A percentile compares a stretch with the other conserved stretches of the same genome.
Evolutionary conservation across 2,113 vertebrate genomes (phyloP).

Genomic region (Lasiurus borealis): DNA sequence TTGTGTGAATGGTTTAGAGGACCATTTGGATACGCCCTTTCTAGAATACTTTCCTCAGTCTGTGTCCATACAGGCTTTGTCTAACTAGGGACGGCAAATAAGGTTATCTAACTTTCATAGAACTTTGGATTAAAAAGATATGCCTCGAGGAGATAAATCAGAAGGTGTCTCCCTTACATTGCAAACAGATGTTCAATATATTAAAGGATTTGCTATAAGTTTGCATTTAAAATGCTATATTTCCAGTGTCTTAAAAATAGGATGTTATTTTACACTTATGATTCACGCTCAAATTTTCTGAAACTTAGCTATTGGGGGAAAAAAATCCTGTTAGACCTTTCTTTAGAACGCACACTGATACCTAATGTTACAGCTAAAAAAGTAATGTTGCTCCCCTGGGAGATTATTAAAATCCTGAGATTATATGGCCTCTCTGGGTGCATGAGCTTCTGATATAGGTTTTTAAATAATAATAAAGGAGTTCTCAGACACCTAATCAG

Average conservation of each 20-base stretch:
- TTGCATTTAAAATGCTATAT: not conserved
- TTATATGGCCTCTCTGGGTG: not conserved
- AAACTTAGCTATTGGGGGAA: not conserved
- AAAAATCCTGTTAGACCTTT: not conserved
- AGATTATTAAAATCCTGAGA: slow-evolving; percentile 36
- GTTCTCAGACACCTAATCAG: not conserved
- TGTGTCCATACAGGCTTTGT: no score
- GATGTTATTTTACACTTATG: not conserved
- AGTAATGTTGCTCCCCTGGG: not conserved
- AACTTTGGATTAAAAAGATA: not conserved
- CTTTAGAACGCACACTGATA: not conserved
- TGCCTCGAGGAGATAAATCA: not conserved
- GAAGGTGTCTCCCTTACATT: not conserved
- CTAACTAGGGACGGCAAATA: not conserved
- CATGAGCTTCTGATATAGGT: not conserved
- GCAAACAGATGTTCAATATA: not conserved
- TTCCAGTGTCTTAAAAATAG: not conserved
- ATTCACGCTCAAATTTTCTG: not conserved
- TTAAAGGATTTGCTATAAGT: not conserved
- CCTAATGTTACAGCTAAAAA: not conserved
- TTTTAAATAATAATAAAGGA: not conserved
- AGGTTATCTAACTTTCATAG: slow-evolving; percentile 9
- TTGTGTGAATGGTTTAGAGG: not conserved
- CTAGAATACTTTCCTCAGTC: not conserved
- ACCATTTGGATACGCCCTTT: not conserved